Evolutionary conservation across 2,888 invertebrate genomes (phyloP).

Genomic region (Encarsia formosa): DNA sequence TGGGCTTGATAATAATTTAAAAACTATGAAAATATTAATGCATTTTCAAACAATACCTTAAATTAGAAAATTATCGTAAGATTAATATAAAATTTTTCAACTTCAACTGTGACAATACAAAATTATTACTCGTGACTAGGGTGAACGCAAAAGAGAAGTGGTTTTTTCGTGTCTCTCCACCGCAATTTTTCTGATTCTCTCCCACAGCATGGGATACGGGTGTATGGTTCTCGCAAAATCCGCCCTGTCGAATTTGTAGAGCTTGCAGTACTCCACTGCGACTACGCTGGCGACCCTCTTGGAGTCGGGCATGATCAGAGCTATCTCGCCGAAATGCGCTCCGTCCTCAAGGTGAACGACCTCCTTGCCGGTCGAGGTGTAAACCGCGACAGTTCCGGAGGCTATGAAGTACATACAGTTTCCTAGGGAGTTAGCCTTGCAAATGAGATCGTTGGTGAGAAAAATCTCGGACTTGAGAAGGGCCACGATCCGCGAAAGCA

Average conservation of each 20-base stretch:
- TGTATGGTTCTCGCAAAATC: slow-evolving; percentile 47
- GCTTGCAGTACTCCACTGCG: slow-evolving; percentile 49
- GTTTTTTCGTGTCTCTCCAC: slow-evolving; percentile 45
- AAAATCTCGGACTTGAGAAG: slow-evolving; percentile 54
- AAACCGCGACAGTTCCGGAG: slow-evolving; percentile 57
- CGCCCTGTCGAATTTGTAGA: slow-evolving; percentile 46
- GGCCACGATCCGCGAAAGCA: slow-evolving; percentile 54
- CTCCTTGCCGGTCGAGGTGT: slow-evolving; percentile 52
- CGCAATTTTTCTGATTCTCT: slow-evolving; percentile 48
- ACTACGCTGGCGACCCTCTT: slow-evolving; percentile 49
- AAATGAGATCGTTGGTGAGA: slow-evolving; percentile 56
- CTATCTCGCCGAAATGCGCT: slow-evolving; percentile 51
- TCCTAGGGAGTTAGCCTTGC: slow-evolving; percentile 53
- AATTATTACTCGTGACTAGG: no score
- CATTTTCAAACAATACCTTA: no score
- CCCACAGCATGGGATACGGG: slow-evolving; percentile 48
- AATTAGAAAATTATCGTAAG: no score
- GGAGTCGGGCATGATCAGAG: slow-evolving; percentile 47
- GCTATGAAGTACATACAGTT: slow-evolving; percentile 60
- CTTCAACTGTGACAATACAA: no score
- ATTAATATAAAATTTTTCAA: no score
- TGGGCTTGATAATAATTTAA: no score
- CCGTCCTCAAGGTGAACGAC: slow-evolving; percentile 50
- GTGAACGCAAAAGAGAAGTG: no score
- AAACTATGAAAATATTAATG: no score